These are phyloP conservation scores for Brachyhypopomus gauderio DNA, from an alignment of 2,113 vertebrate species.

Conservation along the genomic window DNA sequence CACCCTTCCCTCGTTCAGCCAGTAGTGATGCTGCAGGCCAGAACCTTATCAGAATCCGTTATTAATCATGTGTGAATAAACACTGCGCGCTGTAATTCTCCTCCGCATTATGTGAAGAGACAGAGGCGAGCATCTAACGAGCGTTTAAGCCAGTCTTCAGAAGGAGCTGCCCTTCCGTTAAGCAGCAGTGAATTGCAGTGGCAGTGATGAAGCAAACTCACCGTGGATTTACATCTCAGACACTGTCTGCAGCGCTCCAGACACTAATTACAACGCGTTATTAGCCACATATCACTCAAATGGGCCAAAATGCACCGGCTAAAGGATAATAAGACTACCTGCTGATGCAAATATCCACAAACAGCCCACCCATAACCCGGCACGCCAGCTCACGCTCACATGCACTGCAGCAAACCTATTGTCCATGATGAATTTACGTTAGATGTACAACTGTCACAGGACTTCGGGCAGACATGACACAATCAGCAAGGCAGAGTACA, in stretches of 20 bases:
- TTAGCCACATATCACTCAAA: background rate
- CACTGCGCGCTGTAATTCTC: no score
- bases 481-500: background rate
- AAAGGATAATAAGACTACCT: background rate
- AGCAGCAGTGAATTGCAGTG: background rate
- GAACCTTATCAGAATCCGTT: no score
- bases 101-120: no score
- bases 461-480: background rate
- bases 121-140: no score
- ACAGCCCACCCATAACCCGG: background rate
- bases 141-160: no score
- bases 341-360: background rate
- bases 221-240: background rate
- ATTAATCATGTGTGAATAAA: no score
- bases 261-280: background rate
- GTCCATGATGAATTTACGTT: background rate
- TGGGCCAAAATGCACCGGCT: background rate
- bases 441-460: background rate
- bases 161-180: background rate
- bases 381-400: background rate
- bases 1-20: no score
- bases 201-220: background rate
- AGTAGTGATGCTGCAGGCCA: no score
- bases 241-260: background rate
- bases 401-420: background rate